Base-by-base conservation (phyloP, 2,113 vertebrate genomes). In the Caloenas nicobarica region DNA sequence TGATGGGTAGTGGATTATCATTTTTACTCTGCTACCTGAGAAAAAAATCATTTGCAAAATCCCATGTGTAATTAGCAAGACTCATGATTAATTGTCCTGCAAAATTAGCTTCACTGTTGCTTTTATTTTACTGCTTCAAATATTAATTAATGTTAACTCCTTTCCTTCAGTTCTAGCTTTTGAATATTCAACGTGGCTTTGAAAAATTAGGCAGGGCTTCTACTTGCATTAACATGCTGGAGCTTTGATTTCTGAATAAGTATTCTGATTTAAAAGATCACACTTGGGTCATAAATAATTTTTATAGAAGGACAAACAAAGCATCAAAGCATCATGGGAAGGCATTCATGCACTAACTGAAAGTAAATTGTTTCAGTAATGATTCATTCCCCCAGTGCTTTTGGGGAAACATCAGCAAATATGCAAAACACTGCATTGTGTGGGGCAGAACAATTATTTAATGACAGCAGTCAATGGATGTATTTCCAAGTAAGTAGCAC, bases 141-240 rank as follows among this genome's bases (percentile, higher is more conserved):
- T 99, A 99, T 99, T 99, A 99, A 99, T 99, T 99, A 99, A 99
- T 99, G 99, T 99, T 99, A 99, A 99, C 98, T 98, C 98, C 98
- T 98, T 98, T 98, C 98, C 98, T 98, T 98, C 98, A 98, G 97
- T 98, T 98, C 97, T 97, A 96, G 98, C 98, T 98, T 98, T 99
- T 99, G 99, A 99, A 99, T 99, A 99, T 99, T 99, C 99, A 99
- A 98, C 94, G 26, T 97, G 97, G 97, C 97, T 98, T 98, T 99
- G 98, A 99, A 99, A 99, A 99, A 99, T 99, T 98, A 98, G 97
- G 97, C 93, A 89, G 92, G 98, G 97, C 96, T 98, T 98, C 97
- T 97, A 97, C 97, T 98, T 97, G 97, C 98, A 98, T 98, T 98
- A 97, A 97, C 96, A 97, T 97, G 98, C 97, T 96, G 97, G 97